These are phyloP conservation scores for Zhuqinia jingwanae DNA, from an alignment of 2,888 invertebrate species.

Conservation along the genomic window DNA sequence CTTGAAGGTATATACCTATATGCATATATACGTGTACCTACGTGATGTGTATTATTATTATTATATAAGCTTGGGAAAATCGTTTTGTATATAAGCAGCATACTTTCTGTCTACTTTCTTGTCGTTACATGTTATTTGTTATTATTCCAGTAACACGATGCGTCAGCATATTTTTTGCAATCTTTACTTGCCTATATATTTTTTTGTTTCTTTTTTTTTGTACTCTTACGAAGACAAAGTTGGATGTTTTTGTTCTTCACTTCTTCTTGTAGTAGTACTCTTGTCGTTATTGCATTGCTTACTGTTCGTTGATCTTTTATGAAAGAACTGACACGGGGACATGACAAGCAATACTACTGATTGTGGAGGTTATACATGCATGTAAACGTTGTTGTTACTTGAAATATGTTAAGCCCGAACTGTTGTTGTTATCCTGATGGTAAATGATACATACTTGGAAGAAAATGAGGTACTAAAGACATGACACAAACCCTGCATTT, in stretches of 20 bases:
- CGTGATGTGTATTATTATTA: too few relatives aligned
- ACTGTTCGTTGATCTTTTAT: slow-evolving; percentile 46
- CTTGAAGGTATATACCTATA: too few relatives aligned
- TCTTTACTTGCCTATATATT: too few relatives aligned
- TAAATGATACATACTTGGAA: slow-evolving; percentile 31
- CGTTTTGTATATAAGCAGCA: too few relatives aligned
- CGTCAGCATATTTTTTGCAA: slow-evolving; percentile 59
- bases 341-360: slow-evolving; percentile 27
- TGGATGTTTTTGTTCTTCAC: too few relatives aligned
- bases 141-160: slow-evolving; percentile 43
- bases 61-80: too few relatives aligned
- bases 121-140: slow-evolving; percentile 32
- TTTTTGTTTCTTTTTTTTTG: neutral
- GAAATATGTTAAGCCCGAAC: neutral
- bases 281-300: slow-evolving; percentile 40
- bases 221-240: slow-evolving; percentile 26
- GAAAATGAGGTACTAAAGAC: slow-evolving; percentile 42
- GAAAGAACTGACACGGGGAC: slow-evolving; percentile 43
- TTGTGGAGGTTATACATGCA: slow-evolving; percentile 27
- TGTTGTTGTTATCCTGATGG: slow-evolving; percentile 1
- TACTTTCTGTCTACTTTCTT: too few relatives aligned
- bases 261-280: too few relatives aligned
- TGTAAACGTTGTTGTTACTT: slow-evolving; percentile 5
- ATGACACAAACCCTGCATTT: slow-evolving; percentile 12
- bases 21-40: neutral